Conservation (phyloP, 2,113 vertebrate species). For the Hirundichthys speculiger region DNA sequence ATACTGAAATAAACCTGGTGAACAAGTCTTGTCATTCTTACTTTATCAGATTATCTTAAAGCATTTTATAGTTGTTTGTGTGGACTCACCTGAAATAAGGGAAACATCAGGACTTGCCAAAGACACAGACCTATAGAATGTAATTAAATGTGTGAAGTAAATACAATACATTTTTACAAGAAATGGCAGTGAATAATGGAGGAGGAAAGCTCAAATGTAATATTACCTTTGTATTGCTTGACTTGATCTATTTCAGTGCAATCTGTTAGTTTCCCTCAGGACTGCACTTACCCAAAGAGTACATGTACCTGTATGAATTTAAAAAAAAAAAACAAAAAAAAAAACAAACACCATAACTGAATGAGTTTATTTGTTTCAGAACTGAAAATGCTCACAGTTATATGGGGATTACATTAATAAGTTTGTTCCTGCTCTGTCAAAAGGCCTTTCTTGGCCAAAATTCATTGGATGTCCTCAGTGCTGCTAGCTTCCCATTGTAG, state of each 20-base stretch:
- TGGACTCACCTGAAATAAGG: conserved; percentile 38
- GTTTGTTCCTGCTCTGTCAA: conserved; percentile 88
- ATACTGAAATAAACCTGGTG: conserved; percentile 69
- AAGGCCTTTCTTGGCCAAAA: conserved; percentile 47
- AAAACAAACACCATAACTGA: conserved; percentile 78
- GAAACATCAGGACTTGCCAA: conserved; percentile 1
- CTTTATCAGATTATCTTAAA: neutral
- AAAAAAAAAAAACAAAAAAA: conserved; percentile 51
- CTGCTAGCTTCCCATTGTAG: conserved; percentile 70
- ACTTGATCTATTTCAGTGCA: no score
- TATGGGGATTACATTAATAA: conserved; percentile 89
- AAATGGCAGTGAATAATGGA: neutral
- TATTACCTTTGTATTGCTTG: neutral
- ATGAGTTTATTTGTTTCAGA: conserved; percentile 96
- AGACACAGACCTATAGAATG: neutral
- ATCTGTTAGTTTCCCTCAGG: neutral
- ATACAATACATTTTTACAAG: neutral
- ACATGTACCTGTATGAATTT: neutral
- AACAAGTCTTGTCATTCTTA: conserved; percentile 8
- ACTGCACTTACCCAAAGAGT: neutral
- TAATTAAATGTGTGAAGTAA: neutral
- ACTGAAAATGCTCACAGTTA: conserved; percentile 96
- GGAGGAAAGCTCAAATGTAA: neutral
- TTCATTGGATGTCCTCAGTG: conserved; percentile 64
- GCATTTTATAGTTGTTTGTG: neutral